phyloP scores from a whole-genome alignment of 2,797 vertebrate species.

The Carapus acus region DNA sequence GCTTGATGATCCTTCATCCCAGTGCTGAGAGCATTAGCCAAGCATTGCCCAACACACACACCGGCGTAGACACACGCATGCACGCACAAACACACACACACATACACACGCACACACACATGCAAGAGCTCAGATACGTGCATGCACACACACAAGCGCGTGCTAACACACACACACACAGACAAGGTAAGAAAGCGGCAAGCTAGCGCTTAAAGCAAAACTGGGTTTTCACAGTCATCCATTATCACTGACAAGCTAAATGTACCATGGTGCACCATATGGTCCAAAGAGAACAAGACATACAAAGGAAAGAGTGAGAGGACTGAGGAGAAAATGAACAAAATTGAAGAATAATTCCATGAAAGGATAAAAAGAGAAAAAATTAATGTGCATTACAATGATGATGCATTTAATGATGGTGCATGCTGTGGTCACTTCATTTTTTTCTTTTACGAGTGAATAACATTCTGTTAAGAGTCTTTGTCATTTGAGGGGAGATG shows the following conservation, averaged over 20 bases:
- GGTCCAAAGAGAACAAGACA: slow-evolving; percentile 74
- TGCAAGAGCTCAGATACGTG: too few species aligned
- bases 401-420: too few species aligned
- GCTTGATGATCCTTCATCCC: slow-evolving; percentile 81
- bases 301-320: slow-evolving; percentile 22
- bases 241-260: slow-evolving; percentile 99
- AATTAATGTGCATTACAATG: too few species aligned
- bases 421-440: too few species aligned
- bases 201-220: slow-evolving; percentile 91
- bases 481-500: too few species aligned
- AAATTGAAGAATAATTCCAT: slow-evolving; percentile 53
- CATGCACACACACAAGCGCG: too few species aligned
- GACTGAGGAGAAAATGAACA: slow-evolving; percentile 40
- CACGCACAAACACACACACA: too few species aligned
- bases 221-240: slow-evolving; percentile 98
- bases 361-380: slow-evolving; percentile 9
- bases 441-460: too few species aligned
- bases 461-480: too few species aligned
- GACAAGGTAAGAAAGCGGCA: slow-evolving; percentile 48
- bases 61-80: too few species aligned
- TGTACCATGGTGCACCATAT: slow-evolving; percentile 98
- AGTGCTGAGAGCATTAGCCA: slow-evolving; percentile 77
- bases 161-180: slow-evolving; percentile 23
- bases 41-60: slow-evolving; percentile 56
- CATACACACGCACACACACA: too few species aligned